These are phyloP conservation scores for Clunio marinus DNA, from an alignment of 2,888 invertebrate genomes.

Conservation along the genomic window DNA sequence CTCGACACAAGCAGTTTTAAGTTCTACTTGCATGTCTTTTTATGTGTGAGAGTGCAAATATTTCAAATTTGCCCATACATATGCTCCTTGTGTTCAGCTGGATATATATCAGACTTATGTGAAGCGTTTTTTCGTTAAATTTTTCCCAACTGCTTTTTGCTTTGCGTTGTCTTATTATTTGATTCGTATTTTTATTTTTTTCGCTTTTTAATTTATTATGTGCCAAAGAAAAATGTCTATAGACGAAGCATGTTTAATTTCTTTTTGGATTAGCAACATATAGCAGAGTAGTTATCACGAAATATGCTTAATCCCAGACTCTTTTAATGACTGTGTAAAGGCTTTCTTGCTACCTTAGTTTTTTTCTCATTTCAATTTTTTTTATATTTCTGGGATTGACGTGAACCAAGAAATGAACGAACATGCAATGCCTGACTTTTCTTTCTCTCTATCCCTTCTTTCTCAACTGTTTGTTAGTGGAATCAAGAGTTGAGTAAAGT, in stretches of 20 bases:
- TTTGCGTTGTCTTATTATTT: constrained; percentile 36
- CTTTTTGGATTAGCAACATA: constrained; percentile 35
- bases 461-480: not conserved
- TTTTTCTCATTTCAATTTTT: constrained; percentile 21
- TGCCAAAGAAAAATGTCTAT: constrained; percentile 38
- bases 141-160: constrained; percentile 37
- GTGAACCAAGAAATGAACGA: too few relatives aligned
- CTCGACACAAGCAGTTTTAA: not conserved
- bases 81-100: constrained; percentile 39
- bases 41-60: constrained; percentile 31
- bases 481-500: too few relatives aligned
- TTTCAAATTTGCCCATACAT: constrained; percentile 17
- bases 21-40: not conserved
- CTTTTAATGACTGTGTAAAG: constrained; percentile 35
- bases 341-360: not conserved
- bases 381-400: constrained; percentile 12
- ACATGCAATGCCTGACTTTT: constrained; percentile 31
- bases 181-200: constrained; percentile 2
- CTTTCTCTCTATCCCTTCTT: not conserved
- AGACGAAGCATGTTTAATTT: constrained; percentile 37
- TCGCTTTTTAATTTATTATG: constrained; percentile 39
- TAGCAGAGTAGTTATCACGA: constrained; percentile 35
- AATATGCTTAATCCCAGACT: constrained; percentile 38
- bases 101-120: constrained; percentile 36
- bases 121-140: constrained; percentile 7